Percentiles rank a stretch among this genome's conserved stretches.
These are phyloP conservation scores for Carpatolechia fugitivella DNA, from an alignment of 2,888 invertebrate genomes.

Conservation along the genomic window DNA sequence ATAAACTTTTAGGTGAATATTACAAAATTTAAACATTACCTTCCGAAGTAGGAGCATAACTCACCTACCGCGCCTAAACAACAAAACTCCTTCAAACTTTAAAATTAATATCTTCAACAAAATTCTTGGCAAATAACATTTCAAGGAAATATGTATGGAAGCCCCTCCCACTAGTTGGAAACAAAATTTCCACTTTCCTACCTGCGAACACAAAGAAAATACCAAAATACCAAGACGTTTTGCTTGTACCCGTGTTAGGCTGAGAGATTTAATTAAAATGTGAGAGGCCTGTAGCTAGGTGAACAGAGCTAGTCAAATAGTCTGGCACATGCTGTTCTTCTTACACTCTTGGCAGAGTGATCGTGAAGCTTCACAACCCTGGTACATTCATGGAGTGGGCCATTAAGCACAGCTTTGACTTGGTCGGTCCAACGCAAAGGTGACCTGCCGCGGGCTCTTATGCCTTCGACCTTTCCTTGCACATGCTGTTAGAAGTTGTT, in stretches of 20 bases:
- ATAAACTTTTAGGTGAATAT: not conserved
- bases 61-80: not conserved
- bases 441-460: too few relatives aligned
- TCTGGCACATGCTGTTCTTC: too few relatives aligned
- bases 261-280: slow-evolving; percentile 74
- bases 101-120: slow-evolving; percentile 2
- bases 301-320: too few relatives aligned
- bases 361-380: too few relatives aligned
- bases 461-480: too few relatives aligned
- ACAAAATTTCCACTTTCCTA: slow-evolving; percentile 32
- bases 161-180: slow-evolving; percentile 11
- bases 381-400: too few relatives aligned
- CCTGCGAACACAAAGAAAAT: slow-evolving; percentile 67
- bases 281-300: slow-evolving; percentile 22
- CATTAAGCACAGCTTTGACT: too few relatives aligned
- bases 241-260: slow-evolving; percentile 47
- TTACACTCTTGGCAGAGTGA: too few relatives aligned
- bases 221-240: slow-evolving; percentile 62
- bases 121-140: slow-evolving; percentile 9
- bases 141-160: slow-evolving; percentile 1
- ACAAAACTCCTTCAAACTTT: slow-evolving; percentile 1
- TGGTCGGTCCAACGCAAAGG: too few relatives aligned
- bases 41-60: not conserved
- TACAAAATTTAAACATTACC: not conserved
- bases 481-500: too few relatives aligned